Percentiles rank a stretch among this genome's conserved stretches.
These are phyloP conservation scores for Petrocephalus schoutedeni DNA, from an alignment of 2,797 vertebrate genomes.

Conservation along the genomic window DNA sequence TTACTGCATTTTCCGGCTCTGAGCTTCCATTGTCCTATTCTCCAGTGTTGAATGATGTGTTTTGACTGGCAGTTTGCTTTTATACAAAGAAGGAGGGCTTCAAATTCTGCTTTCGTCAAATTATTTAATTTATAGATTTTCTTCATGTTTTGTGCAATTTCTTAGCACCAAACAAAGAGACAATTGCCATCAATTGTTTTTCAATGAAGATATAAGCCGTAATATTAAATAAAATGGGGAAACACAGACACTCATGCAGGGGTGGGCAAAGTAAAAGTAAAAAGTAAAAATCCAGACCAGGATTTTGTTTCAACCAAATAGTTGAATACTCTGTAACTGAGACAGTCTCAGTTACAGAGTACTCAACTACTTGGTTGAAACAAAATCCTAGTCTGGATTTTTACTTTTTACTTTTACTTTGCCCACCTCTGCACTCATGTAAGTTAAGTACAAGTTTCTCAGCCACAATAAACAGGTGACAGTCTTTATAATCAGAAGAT, in stretches of 20 bases:
- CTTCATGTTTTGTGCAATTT: neutral
- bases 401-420: too few species aligned
- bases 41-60: neutral
- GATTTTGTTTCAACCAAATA: too few species aligned
- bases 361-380: too few species aligned
- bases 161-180: neutral
- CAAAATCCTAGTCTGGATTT: too few species aligned
- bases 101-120: neutral
- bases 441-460: neutral
- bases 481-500: neutral
- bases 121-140: neutral
- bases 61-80: neutral
- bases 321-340: too few species aligned
- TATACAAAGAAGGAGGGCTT: neutral
- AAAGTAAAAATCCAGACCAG: too few species aligned
- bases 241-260: neutral
- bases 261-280: neutral
- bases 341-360: too few species aligned
- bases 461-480: neutral
- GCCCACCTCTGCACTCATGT: too few species aligned
- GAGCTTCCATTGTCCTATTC: neutral
- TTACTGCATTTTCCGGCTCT: neutral
- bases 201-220: neutral
- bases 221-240: neutral
- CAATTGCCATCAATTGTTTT: neutral